These are phyloP conservation scores for Trachops cirrhosus DNA, from an alignment of 2,797 vertebrate genomes.

Conservation along the genomic window DNA sequence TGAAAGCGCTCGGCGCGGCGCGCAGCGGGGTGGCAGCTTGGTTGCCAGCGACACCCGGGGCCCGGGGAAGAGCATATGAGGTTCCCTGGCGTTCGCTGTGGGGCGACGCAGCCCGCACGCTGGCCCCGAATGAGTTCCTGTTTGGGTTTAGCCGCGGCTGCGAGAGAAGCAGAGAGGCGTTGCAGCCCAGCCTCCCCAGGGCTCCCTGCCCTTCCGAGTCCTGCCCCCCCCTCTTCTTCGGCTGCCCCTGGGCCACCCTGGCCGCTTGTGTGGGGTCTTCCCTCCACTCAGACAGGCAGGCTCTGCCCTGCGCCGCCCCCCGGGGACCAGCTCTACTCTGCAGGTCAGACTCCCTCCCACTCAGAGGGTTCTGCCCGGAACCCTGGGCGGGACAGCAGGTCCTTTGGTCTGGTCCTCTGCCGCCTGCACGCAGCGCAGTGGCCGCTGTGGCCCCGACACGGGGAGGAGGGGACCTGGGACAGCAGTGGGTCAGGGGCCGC, in stretches of 20 bases:
- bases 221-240: background rate
- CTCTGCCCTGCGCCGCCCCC: background rate
- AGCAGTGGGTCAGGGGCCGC: background rate
- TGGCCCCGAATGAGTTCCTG: background rate
- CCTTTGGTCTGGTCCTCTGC: background rate
- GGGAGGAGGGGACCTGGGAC: background rate
- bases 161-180: too few relatives aligned
- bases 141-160: background rate
- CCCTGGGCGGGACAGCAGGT: background rate
- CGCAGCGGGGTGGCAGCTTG: background rate
- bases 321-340: background rate
- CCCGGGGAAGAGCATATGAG: background rate
- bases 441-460: too few relatives aligned
- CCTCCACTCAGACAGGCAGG: background rate
- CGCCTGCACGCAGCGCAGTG: background rate
- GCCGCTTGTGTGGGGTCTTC: background rate
- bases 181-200: background rate
- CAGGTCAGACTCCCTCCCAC: rapidly evolving
- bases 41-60: background rate
- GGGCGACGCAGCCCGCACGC: background rate
- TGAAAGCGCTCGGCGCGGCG: background rate
- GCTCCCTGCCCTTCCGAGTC: too few relatives aligned
- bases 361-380: background rate
- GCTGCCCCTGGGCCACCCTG: background rate
- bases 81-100: background rate